phyloP scores from a whole-genome alignment of 1,140 invertebrate species.

The Drosophila sp. region DNA sequence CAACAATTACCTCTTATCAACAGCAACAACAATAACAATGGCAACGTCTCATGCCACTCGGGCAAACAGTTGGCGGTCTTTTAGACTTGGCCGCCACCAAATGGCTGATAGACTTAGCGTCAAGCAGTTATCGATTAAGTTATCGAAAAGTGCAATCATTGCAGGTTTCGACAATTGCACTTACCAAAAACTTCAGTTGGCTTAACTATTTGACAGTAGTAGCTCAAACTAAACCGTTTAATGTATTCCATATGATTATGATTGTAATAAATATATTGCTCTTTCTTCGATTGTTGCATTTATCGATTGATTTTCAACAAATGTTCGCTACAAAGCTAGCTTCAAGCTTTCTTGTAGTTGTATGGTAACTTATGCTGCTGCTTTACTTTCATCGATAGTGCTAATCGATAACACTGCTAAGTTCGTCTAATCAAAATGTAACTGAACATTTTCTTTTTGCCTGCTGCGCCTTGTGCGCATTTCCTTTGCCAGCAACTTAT shows the following conservation, averaged over 20 bases:
- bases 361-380: too few relatives aligned
- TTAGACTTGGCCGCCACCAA: constrained; percentile 25
- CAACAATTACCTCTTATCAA: constrained; percentile 31
- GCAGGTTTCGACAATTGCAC: too few relatives aligned
- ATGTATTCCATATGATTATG: too few relatives aligned
- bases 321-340: too few relatives aligned
- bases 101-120: background rate
- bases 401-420: background rate
- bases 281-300: background rate
- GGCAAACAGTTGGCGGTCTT: constrained; percentile 49
- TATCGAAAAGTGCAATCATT: too few relatives aligned
- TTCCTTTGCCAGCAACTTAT: constrained; percentile 62
- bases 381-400: too few relatives aligned
- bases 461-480: constrained; percentile 60
- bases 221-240: too few relatives aligned
- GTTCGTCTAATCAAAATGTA: background rate
- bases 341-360: too few relatives aligned
- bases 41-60: constrained; percentile 33
- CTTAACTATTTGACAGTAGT: too few relatives aligned
- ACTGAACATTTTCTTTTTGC: background rate
- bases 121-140: too few relatives aligned
- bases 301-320: background rate
- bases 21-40: constrained; percentile 34
- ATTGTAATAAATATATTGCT: too few relatives aligned
- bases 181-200: too few relatives aligned